A percentile compares a stretch with the other conserved stretches of the same genome.
phyloP scores from a whole-genome alignment of 2,113 vertebrate species.

The Chrysochloris asiatica region DNA sequence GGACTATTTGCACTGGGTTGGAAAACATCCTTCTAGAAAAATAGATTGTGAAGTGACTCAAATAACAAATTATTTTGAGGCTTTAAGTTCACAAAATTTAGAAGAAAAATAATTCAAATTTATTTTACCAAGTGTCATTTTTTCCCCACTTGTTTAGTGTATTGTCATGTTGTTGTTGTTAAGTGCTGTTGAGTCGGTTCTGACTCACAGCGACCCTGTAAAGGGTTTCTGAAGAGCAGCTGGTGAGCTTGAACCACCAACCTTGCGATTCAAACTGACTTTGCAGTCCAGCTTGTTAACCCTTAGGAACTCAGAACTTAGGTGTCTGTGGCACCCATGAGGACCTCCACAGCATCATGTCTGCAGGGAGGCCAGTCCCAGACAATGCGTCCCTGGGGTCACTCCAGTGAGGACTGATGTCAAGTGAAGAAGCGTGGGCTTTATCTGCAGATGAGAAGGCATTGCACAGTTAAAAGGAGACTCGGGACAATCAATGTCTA shows the following conservation, averaged over 20 bases:
- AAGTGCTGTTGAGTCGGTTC: too few relatives aligned
- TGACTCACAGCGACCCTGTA: too few relatives aligned
- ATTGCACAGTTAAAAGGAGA: not conserved
- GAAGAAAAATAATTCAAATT: not conserved
- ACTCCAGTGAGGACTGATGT: not conserved
- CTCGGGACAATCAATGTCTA: not conserved
- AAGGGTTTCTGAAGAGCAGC: too few relatives aligned
- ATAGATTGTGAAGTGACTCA: not conserved
- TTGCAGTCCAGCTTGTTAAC: too few relatives aligned
- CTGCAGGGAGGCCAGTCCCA: too few relatives aligned
- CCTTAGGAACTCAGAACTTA: not conserved
- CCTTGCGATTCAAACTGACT: too few relatives aligned
- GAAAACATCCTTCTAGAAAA: conserved; percentile 11
- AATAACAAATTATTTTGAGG: not conserved
- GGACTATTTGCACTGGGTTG: not conserved
- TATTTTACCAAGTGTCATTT: not conserved
- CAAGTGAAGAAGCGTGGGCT: not conserved
- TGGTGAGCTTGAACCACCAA: too few relatives aligned
- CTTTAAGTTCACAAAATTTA: not conserved
- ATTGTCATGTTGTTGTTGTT: too few relatives aligned
- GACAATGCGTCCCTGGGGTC: fast-evolving
- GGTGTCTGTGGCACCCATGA: not conserved
- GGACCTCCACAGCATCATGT: not conserved
- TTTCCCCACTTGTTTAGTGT: not conserved
- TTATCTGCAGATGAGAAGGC: not conserved